Evolutionary conservation across 2,888 invertebrate species (phyloP), one percentile per base, ranked within the genome.

Genomic region (Drosophila falleni): DNA sequence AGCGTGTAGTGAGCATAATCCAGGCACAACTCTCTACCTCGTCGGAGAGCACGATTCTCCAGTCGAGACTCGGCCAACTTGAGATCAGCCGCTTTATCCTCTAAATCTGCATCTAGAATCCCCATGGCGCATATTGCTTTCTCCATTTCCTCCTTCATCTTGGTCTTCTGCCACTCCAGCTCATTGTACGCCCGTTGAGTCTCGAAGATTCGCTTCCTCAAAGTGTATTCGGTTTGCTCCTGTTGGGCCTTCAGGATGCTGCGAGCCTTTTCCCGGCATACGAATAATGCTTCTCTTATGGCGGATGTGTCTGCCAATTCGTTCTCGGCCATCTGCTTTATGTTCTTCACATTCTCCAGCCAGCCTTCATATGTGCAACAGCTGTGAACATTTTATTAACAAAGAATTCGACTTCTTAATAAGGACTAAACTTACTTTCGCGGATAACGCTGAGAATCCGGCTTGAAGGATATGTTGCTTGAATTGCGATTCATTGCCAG

Each of bases 31-130:
- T 98, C 98, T 58, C 94, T 95, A 8, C 96, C 96, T 3, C 96
- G 95, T 19, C 97, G 94, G 91, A 96, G 96, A 0, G 95, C 95
- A 65, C 97, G 94, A 89, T 97, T 97, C 93, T 98, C 97, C 66
- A 98, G 93, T 35, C 98, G 95, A 0, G 98, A 97, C 93, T 98
- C 96, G 4, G 96, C 97, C 71, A 98, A 94, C 93, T 98, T 98
- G 56, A 96, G 92, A 3, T 95, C 95, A 87, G 96, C 95, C 0
- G 94, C 95, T 93, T 97, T 97, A 66, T 95, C 96, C 8, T 94
- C 92, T 55, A 97, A 93, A 3, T 97, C 95, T 75, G 95, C 95
- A 74, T 97, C 96, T 59, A 98, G 92, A 0, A 94, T 94, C 67
- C 94, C 94, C 55, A 98, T 95, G 92, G 98, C 98, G 44, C 94